Percentiles rank a stretch among this genome's conserved stretches.
Evolutionary conservation across 92 coral and sea anemone species (phyloP).

Genomic region (Desmophyllum pertusum): DNA sequence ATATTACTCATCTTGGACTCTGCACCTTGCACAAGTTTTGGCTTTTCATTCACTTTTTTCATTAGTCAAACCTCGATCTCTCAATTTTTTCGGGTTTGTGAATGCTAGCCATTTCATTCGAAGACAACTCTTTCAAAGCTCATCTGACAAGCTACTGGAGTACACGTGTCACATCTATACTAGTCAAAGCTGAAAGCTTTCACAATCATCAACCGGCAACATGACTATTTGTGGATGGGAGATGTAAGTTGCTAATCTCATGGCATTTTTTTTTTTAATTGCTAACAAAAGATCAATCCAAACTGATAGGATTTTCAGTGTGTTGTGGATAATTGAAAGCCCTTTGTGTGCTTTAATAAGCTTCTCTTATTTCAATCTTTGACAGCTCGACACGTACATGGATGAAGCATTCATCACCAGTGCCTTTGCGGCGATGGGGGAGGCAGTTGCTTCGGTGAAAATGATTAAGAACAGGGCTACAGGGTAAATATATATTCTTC

Average conservation of each 20-base stretch:
- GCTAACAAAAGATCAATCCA: not conserved
- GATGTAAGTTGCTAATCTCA: conserved; percentile 69
- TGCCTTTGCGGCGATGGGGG: conserved; percentile 97
- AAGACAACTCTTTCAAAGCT: not conserved
- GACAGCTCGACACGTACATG: conserved; percentile 90
- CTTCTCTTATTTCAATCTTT: not conserved
- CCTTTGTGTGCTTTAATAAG: not conserved
- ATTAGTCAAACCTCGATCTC: not conserved
- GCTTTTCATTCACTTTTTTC: not conserved
- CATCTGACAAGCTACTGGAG: not conserved
- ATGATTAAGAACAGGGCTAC: conserved; percentile 87
- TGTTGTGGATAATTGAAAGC: not conserved
- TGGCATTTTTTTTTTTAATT: not conserved
- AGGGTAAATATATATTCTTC: conserved; percentile 65
- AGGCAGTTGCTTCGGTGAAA: conserved; percentile 82
- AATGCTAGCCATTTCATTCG: not conserved
- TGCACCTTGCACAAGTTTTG: not conserved
- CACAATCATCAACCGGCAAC: conserved; percentile 3
- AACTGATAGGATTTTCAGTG: not conserved
- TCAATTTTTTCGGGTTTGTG: not conserved
- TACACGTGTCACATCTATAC: not conserved
- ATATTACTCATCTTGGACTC: not conserved
- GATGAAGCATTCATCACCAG: conserved; percentile 85
- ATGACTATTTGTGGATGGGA: conserved; percentile 98
- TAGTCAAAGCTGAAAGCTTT: not conserved